Conservation (phyloP, 2,888 invertebrate species). For the Archips crataeganus region DNA sequence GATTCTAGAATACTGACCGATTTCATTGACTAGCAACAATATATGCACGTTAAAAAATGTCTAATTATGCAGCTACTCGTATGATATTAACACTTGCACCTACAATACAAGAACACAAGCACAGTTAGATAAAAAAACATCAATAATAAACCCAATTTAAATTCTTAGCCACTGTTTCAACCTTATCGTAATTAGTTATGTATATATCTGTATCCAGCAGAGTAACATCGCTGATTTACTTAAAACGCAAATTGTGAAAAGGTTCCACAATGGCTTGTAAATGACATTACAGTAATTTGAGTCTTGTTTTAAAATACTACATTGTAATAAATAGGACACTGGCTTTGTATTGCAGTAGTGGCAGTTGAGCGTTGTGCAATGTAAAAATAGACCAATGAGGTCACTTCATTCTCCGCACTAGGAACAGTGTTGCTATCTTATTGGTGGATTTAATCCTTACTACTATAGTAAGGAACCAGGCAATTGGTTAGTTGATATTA, state of each 20-base stretch:
- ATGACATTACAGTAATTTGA: background rate
- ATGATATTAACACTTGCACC: constrained; percentile 1
- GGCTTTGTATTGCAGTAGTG: too few relatives aligned
- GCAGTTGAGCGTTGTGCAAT: background rate
- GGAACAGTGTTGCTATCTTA: background rate
- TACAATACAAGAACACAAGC: background rate
- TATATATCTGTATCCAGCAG: background rate
- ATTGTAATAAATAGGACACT: too few relatives aligned
- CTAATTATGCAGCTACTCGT: constrained; percentile 3
- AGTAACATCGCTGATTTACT: background rate
- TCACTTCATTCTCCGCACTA: background rate
- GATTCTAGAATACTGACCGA: constrained; percentile 37
- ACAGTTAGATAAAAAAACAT: background rate
- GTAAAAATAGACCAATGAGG: background rate
- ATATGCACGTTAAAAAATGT: constrained; percentile 13
- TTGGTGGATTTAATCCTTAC: background rate
- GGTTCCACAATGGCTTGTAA: background rate
- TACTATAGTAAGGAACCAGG: background rate
- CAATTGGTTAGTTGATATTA: background rate
- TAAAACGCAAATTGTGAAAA: background rate
- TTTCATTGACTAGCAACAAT: constrained; percentile 34
- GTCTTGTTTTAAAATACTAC: too few relatives aligned
- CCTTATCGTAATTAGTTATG: background rate
- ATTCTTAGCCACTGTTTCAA: background rate
- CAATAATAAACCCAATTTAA: background rate